Evolutionary conservation across 2,888 invertebrate genomes (phyloP), one percentile per base, ranked within the genome.

Genomic region (Coleophora deauratella): DNA sequence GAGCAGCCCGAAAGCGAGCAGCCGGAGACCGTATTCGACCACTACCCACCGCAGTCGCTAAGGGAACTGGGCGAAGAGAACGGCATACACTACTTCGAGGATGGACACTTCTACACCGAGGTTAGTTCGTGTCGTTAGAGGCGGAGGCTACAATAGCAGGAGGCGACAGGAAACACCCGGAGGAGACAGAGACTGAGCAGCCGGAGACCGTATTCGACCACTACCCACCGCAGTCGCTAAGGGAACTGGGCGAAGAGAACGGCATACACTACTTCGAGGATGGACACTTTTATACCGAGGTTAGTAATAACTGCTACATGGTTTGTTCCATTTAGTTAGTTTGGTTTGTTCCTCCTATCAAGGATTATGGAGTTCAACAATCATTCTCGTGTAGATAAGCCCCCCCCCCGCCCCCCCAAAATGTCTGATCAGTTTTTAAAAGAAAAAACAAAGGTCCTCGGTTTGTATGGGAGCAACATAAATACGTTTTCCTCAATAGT

Each of bases 61-160:
- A 87, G 90, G 60, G 90, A 92, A 56, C 88, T 94, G 36, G 91
- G 89, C 35, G 88, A 93, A 49, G 95, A 95, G 68, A 92, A 94
- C 60, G 95, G 95, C 28, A 93, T 96, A 40, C 95, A 96, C 67
- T 95, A 95, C 72, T 94, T 94, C 59, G 95, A 95, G 69, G 96
- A 96, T 79, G 96, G 96, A 41, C 96, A 96, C 76, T 96, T 96
- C 73, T 96, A 95, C 91, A 94, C 96, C 80, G 96, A 96, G 88
- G 93, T 81, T 11, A 21, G 43, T 40, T 12, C 31, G 15, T 3
- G 10, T 9, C 27, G 21, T 6, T 21, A 21, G 3, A 21, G 21
- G 6, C 21, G 6, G 21, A 21, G 21, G 40, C 35, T 37, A 27
- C 34, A 27, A 44, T 35, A 34, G 32, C 36, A 27, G 40, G 9